phyloP scores from a whole-genome alignment of 2,888 invertebrate genomes.

The Drosophila formosana region DNA sequence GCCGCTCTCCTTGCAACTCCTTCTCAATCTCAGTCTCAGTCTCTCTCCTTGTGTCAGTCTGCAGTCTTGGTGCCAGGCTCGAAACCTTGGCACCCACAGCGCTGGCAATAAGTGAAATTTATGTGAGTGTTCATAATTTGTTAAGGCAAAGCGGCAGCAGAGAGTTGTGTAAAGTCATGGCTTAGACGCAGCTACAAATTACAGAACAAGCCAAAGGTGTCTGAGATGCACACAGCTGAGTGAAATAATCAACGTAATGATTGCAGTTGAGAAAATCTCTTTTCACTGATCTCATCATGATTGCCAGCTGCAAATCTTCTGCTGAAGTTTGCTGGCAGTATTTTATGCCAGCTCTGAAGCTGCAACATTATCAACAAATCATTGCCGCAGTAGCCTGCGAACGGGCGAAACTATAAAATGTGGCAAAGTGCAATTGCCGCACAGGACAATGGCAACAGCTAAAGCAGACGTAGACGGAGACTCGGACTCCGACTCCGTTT shows the following conservation, averaged over 20 bases:
- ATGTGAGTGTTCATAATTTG: slow-evolving; percentile 77
- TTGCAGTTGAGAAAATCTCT: slow-evolving; percentile 1
- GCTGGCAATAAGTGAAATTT: slow-evolving; percentile 66
- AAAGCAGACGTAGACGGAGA: slow-evolving; percentile 8
- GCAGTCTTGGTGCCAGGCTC: slow-evolving; percentile 25
- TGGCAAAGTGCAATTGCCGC: slow-evolving; percentile 80
- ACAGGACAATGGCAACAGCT: slow-evolving; percentile 49
- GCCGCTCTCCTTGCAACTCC: slow-evolving; percentile 10
- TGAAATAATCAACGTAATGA: slow-evolving; percentile 19
- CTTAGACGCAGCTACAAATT: slow-evolving; percentile 48
- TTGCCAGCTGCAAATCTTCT: neutral
- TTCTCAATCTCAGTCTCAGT: slow-evolving; percentile 31
- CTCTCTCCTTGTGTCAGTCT: slow-evolving; percentile 13
- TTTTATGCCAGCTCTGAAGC: slow-evolving; percentile 15
- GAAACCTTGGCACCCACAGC: slow-evolving; percentile 56
- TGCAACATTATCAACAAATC: slow-evolving; percentile 51
- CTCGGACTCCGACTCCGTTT: neutral
- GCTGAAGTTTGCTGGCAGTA: slow-evolving; percentile 4
- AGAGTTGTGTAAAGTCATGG: slow-evolving; percentile 12
- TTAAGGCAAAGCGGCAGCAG: slow-evolving; percentile 42
- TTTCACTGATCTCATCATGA: slow-evolving; percentile 12
- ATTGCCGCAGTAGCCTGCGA: slow-evolving; percentile 24
- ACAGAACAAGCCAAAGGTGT: slow-evolving; percentile 38
- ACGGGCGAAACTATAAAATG: slow-evolving; percentile 67
- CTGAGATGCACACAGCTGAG: slow-evolving; percentile 24